phyloP scores from a whole-genome alignment of 2,113 vertebrate species.

The Takifugu bimaculatus region DNA sequence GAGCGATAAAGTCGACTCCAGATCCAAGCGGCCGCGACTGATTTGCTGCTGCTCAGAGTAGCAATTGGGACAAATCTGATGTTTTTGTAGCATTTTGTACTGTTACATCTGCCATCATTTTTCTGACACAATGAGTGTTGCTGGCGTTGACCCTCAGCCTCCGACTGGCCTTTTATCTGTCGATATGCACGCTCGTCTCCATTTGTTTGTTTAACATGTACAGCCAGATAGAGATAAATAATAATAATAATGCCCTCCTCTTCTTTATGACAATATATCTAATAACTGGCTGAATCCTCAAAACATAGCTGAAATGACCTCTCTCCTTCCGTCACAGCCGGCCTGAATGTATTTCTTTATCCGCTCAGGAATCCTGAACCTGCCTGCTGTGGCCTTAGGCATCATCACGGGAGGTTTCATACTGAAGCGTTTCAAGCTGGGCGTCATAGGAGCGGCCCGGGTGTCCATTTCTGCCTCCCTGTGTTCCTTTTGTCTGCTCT shows the following conservation, averaged over 20 bases:
- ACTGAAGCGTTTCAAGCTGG: conserved; percentile 85
- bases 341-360: neutral
- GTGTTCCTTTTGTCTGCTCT: conserved; percentile 76
- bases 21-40: conserved; percentile 5
- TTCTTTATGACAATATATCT: no score
- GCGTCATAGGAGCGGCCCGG: conserved; percentile 79
- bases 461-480: conserved; percentile 70
- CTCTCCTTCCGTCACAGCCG: no score
- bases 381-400: conserved; percentile 90
- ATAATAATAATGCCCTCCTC: no score
- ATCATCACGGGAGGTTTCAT: conserved; percentile 87
- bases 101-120: conserved; percentile 1
- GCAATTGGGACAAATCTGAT: conserved; percentile 2
- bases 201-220: no score
- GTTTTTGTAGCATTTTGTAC: conserved; percentile 7
- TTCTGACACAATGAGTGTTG: no score
- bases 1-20: conserved; percentile 33
- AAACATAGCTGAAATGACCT: no score
- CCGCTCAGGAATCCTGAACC: conserved; percentile 82
- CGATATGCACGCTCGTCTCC: no score
- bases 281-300: no score
- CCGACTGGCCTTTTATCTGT: no score
- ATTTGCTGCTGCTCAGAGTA: neutral
- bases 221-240: no score
- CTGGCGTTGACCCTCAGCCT: no score